Conservation (phyloP, 2,113 vertebrate species). For the Leuciscus idus region DNA sequence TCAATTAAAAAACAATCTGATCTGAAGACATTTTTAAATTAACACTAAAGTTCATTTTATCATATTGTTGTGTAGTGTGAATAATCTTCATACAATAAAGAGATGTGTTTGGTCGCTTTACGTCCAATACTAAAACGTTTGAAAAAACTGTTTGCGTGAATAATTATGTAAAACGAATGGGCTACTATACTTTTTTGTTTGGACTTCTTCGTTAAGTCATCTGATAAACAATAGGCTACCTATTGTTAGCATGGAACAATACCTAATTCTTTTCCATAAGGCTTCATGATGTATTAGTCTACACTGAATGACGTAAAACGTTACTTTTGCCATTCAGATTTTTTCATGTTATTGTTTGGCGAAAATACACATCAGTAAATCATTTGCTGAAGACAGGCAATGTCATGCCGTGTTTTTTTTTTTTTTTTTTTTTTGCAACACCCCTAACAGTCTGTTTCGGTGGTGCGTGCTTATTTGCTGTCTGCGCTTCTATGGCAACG, state of each 20-base stretch:
- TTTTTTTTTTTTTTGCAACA: neutral
- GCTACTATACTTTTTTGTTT: neutral
- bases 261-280: neutral
- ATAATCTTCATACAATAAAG: neutral
- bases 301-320: slow-evolving; percentile 13
- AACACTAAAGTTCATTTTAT: neutral
- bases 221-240: neutral
- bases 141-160: neutral
- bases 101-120: neutral
- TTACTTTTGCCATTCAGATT: neutral
- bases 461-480: slow-evolving; percentile 83
- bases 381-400: slow-evolving; percentile 20
- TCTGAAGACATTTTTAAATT: neutral
- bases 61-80: neutral
- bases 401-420: slow-evolving; percentile 19
- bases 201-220: neutral
- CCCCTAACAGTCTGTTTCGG: slow-evolving; percentile 76
- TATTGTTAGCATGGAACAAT: neutral
- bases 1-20: no score
- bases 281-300: neutral
- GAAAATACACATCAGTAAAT: slow-evolving; percentile 40
- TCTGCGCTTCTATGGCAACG: slow-evolving; percentile 89
- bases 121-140: neutral
- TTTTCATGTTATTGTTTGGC: neutral
- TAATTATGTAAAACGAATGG: neutral